These are phyloP conservation scores for Chunga burmeisteri DNA, from an alignment of 2,113 vertebrate species.

Conservation along the genomic window DNA sequence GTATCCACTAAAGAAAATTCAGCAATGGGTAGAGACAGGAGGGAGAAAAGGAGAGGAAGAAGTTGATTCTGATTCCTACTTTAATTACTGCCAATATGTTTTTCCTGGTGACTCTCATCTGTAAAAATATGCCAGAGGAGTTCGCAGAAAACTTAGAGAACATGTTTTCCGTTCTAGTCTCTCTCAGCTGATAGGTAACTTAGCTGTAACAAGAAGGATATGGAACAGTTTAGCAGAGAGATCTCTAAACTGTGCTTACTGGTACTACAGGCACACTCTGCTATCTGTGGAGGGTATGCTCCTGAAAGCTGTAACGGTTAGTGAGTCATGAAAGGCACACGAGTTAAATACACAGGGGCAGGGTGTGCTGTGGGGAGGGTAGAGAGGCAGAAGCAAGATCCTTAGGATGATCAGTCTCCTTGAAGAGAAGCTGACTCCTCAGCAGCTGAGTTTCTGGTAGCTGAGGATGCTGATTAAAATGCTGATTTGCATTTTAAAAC, in stretches of 20 bases:
- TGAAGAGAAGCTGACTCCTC: not conserved
- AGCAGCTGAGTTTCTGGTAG: not conserved
- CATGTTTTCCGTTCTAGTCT: not conserved
- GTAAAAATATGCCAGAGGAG: not conserved
- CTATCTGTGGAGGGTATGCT: not conserved
- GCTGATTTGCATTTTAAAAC: not conserved
- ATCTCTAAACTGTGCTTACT: not conserved
- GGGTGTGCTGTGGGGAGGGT: not conserved
- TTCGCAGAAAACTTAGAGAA: not conserved
- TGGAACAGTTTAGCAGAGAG: not conserved
- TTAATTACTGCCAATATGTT: not conserved
- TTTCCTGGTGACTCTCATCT: not conserved
- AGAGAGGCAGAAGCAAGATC: not conserved
- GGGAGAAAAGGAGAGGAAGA: not conserved
- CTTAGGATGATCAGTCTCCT: not conserved
- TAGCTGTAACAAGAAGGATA: not conserved
- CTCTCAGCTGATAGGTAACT: not conserved
- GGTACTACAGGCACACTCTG: not conserved
- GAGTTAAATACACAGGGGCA: not conserved
- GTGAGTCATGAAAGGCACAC: rapidly evolving
- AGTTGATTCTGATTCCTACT: not conserved
- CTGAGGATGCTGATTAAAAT: not conserved
- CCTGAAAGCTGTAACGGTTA: not conserved
- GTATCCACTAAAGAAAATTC: not conserved
- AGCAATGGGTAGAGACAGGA: not conserved